phyloP scores from a whole-genome alignment of 2,113 vertebrate genomes.

The Prionailurus viverrinus region DNA sequence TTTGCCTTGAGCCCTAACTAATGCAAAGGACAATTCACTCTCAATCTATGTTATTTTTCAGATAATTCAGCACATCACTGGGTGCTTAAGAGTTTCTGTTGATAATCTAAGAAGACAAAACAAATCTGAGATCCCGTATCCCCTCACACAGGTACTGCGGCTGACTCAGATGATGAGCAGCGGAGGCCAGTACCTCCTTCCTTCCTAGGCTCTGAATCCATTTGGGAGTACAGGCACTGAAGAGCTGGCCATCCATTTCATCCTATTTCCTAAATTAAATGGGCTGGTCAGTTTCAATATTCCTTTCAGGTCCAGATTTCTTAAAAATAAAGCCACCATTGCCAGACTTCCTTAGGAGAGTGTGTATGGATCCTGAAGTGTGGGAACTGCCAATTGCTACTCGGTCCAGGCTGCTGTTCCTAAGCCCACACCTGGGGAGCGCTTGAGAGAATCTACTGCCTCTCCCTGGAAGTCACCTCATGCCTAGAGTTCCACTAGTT shows the following conservation, averaged over 20 bases:
- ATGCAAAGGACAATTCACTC: constrained; percentile 68
- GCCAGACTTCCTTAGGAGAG: constrained; percentile 2
- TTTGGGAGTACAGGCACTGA: neutral
- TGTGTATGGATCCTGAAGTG: neutral
- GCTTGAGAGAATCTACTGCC: neutral
- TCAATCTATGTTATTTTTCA: constrained; percentile 73
- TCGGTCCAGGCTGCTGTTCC: neutral
- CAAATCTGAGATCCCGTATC: constrained; percentile 68
- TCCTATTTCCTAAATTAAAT: constrained; percentile 79
- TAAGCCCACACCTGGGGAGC: neutral
- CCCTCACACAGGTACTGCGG: neutral
- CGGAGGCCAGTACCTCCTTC: neutral
- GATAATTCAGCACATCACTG: constrained; percentile 72
- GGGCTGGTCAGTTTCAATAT: constrained; percentile 78
- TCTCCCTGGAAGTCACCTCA: neutral
- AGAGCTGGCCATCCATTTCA: neutral
- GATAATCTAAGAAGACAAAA: constrained; percentile 82
- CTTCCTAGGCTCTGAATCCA: constrained; percentile 33
- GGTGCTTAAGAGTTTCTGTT: constrained; percentile 78
- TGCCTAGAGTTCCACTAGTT: neutral
- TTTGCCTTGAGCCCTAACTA: constrained; percentile 61
- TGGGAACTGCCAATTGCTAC: neutral
- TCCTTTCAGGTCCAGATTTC: constrained; percentile 49
- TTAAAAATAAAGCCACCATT: constrained; percentile 57
- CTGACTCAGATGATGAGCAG: neutral